Conservation (phyloP, 1,140 invertebrate genomes). For the Monochamus saltuarius region DNA sequence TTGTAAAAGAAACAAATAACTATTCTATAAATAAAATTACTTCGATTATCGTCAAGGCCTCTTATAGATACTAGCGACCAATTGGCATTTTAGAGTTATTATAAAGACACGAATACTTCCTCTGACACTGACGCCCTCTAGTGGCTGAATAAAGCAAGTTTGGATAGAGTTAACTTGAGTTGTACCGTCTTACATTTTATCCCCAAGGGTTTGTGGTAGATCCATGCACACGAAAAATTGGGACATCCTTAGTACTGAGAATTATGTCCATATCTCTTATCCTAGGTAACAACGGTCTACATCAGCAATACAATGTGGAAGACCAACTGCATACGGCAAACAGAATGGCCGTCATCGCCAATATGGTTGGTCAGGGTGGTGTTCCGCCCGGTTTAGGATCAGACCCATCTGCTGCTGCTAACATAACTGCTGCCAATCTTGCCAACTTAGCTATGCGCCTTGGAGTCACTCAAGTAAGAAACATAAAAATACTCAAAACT, state of each 20-base stretch:
- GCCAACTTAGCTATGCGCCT: constrained; percentile 81
- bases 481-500: background rate
- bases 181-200: too few relatives aligned
- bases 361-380: constrained; percentile 63
- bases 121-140: too few relatives aligned
- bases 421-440: constrained; percentile 62
- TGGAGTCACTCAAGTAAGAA: constrained; percentile 53
- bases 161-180: too few relatives aligned
- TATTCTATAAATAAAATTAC: too few relatives aligned
- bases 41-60: too few relatives aligned
- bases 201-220: too few relatives aligned
- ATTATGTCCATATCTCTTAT: constrained; percentile 1
- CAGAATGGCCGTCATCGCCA: constrained; percentile 73
- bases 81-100: too few relatives aligned
- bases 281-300: constrained; percentile 51
- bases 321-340: constrained; percentile 71
- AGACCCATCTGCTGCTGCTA: constrained; percentile 54
- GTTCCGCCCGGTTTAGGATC: constrained; percentile 50
- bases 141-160: too few relatives aligned
- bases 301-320: constrained; percentile 67
- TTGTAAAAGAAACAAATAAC: too few relatives aligned
- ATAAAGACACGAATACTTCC: too few relatives aligned
- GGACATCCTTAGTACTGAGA: background rate
- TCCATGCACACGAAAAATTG: too few relatives aligned
- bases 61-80: too few relatives aligned